phyloP scores from a whole-genome alignment of 1,140 invertebrate species.

The Pseudachorutes palmiensis region DNA sequence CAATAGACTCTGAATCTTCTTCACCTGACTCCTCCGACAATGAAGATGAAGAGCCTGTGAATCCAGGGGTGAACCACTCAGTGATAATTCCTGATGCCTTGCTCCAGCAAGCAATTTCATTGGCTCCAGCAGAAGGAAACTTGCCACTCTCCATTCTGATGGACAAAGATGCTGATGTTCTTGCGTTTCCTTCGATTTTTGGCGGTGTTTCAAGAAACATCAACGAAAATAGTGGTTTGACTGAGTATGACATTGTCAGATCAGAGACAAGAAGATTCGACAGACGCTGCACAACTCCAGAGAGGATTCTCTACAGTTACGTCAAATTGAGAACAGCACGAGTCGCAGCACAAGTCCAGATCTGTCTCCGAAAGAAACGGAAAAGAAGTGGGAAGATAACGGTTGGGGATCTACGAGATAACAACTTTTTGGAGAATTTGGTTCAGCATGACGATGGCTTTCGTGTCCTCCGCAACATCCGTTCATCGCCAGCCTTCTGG shows the following conservation, averaged over 20 bases:
- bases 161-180: neutral
- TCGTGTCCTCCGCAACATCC: neutral
- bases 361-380: neutral
- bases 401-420: neutral
- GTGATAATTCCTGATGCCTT: too few species aligned
- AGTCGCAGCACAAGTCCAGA: neutral
- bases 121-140: neutral
- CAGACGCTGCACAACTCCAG: neutral
- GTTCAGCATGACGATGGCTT: neutral
- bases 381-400: neutral
- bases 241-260: neutral
- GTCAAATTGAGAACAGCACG: neutral
- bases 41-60: too few species aligned
- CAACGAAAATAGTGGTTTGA: neutral
- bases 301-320: neutral
- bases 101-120: too few species aligned
- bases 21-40: too few species aligned
- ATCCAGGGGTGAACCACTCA: too few species aligned
- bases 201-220: neutral
- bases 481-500: constrained; percentile 31
- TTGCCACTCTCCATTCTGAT: neutral
- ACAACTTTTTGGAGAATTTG: neutral
- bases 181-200: constrained; percentile 2
- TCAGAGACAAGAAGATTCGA: neutral
- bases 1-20: too few species aligned